These are phyloP conservation scores for Leucoptera coffeella DNA, from an alignment of 2,888 invertebrate species.

Conservation along the genomic window DNA sequence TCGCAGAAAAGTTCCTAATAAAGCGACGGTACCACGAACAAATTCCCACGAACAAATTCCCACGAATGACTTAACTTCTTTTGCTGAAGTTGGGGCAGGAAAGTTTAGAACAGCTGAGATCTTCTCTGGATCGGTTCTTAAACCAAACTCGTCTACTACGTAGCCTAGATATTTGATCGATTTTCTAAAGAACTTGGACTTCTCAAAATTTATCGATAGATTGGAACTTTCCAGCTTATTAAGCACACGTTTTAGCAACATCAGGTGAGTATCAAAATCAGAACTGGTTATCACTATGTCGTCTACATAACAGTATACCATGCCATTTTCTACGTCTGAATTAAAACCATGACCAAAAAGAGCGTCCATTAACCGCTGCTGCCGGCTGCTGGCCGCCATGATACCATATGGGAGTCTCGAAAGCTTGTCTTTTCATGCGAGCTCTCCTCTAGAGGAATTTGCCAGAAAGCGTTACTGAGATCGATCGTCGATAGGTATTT, in stretches of 20 bases:
- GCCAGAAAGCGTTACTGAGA: slow-evolving; percentile 7
- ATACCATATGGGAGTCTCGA: slow-evolving; percentile 9
- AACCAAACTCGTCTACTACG: slow-evolving; percentile 8
- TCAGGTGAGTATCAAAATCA: slow-evolving; percentile 8
- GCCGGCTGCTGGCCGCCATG: slow-evolving; percentile 4
- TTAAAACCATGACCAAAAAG: slow-evolving; percentile 7
- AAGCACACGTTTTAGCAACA: slow-evolving; percentile 6
- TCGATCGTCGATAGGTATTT: slow-evolving; percentile 9
- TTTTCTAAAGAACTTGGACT: slow-evolving; percentile 9
- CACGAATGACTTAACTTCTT: slow-evolving; percentile 10
- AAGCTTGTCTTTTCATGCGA: slow-evolving; percentile 4
- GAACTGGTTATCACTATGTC: slow-evolving; percentile 8
- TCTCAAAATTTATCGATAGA: slow-evolving; percentile 9
- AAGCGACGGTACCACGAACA: slow-evolving; percentile 11
- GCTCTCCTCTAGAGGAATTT: slow-evolving; percentile 2
- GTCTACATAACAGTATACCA: slow-evolving; percentile 8
- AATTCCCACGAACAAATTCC: slow-evolving; percentile 10
- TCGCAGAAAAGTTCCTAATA: slow-evolving; percentile 8
- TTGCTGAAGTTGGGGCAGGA: slow-evolving; percentile 8
- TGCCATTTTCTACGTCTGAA: too few relatives aligned
- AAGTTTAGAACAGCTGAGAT: slow-evolving; percentile 8
- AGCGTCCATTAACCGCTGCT: slow-evolving; percentile 3
- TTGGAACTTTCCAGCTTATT: slow-evolving; percentile 8
- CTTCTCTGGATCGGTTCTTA: slow-evolving; percentile 9
- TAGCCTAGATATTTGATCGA: slow-evolving; percentile 8